Evolutionary conservation across 2,113 vertebrate genomes (phyloP).

Genomic region (Clarias batrachus): DNA sequence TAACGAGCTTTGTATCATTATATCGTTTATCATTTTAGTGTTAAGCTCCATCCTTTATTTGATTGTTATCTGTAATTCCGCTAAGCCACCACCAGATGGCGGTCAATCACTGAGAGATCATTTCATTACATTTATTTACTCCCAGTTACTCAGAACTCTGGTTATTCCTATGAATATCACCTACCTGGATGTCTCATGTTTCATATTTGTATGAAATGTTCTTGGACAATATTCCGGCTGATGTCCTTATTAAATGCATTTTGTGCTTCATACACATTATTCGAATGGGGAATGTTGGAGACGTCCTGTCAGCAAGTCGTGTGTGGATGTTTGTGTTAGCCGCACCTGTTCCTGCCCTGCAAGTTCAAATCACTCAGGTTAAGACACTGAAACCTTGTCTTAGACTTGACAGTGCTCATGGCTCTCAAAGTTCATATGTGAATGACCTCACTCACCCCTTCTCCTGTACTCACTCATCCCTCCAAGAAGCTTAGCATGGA

Average conservation of each 20-base stretch:
- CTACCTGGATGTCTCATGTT: too few relatives aligned
- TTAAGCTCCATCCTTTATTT: background rate
- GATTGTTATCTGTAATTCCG: background rate
- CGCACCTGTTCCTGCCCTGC: slow-evolving; percentile 48
- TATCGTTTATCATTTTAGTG: background rate
- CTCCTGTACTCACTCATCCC: slow-evolving; percentile 8
- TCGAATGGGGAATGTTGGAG: background rate
- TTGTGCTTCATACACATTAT: background rate
- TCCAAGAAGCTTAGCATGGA: slow-evolving; percentile 10
- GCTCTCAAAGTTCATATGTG: slow-evolving; percentile 26
- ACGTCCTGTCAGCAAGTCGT: slow-evolving; percentile 12
- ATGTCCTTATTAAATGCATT: background rate
- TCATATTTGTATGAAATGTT: background rate
- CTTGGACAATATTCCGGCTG: slow-evolving; percentile 44
- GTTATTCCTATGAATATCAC: slow-evolving; percentile 30
- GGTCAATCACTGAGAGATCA: background rate
- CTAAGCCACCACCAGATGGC: slow-evolving; percentile 35
- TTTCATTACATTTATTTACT: background rate
- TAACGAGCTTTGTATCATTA: background rate
- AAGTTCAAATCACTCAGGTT: slow-evolving; percentile 29
- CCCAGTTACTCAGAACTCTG: slow-evolving; percentile 69
- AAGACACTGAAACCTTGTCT: slow-evolving; percentile 26
- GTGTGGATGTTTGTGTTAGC: slow-evolving; percentile 11
- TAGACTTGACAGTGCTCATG: slow-evolving; percentile 19
- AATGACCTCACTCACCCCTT: slow-evolving; percentile 5